A percentile compares a stretch with the other conserved stretches of the same genome.
These are phyloP conservation scores for Merops nubicus DNA, from an alignment of 2,113 vertebrate genomes.

Conservation along the genomic window DNA sequence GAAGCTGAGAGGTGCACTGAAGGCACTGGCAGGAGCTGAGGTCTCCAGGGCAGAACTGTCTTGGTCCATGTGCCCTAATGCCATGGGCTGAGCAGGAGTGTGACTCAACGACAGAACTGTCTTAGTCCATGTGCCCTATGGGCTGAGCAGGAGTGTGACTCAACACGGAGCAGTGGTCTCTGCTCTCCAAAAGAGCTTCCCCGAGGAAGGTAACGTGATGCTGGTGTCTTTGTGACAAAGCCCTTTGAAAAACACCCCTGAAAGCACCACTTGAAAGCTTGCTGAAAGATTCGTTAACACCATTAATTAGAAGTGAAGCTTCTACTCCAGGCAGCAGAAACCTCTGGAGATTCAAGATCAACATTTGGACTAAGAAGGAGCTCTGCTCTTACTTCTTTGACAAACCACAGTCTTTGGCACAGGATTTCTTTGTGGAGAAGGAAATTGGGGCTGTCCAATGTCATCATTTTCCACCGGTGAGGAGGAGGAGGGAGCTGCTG, in stretches of 20 bases:
- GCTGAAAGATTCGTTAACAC: background rate
- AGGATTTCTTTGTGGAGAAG: background rate
- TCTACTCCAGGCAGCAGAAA: background rate
- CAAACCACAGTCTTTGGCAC: background rate
- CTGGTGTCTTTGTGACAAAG: background rate
- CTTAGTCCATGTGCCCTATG: background rate
- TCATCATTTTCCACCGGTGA: background rate
- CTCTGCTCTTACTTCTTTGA: background rate
- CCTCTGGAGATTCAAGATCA: background rate
- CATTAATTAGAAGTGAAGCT: background rate
- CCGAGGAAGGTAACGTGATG: background rate
- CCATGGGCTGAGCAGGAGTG: background rate
- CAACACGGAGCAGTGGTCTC: background rate
- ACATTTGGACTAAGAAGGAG: background rate
- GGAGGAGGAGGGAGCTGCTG: background rate
- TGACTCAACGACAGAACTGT: background rate
- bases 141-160: background rate
- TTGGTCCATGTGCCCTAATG: fast-evolving
- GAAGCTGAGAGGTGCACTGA: fast-evolving
- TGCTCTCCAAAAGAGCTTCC: background rate
- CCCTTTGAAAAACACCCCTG: background rate
- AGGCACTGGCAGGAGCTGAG: background rate
- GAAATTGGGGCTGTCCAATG: background rate
- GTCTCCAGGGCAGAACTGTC: background rate
- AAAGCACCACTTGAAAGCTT: too few relatives aligned